Percentiles rank a stretch among this genome's conserved stretches.
Evolutionary conservation across 2,797 vertebrate species (phyloP).

Genomic region (Phrynocephalus vlangalii): DNA sequence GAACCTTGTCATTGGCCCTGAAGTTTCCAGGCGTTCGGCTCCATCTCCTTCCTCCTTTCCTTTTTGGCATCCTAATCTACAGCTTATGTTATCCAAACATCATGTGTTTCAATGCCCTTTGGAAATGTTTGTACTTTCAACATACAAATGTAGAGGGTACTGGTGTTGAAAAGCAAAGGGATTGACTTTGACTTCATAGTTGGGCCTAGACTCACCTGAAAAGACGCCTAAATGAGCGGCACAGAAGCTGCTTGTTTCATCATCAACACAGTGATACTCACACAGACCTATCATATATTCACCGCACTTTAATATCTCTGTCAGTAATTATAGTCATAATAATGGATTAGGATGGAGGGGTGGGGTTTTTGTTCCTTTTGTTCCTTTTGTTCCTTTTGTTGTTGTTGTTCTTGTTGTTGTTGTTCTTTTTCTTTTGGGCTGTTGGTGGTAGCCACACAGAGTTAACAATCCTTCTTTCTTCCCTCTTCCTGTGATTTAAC

Average conservation of each 20-base stretch:
- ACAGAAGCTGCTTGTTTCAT: neutral
- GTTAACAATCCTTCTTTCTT: too few species aligned
- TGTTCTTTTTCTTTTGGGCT: neutral
- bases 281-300: neutral
- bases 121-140: neutral
- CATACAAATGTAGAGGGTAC: neutral
- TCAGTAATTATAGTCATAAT: neutral
- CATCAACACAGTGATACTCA: neutral
- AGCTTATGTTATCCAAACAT: neutral
- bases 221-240: neutral
- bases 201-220: neutral
- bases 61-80: neutral
- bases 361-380: too few species aligned
- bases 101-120: neutral
- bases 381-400: neutral
- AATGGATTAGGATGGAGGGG: too few species aligned
- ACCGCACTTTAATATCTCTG: neutral
- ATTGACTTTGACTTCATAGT: neutral
- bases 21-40: neutral
- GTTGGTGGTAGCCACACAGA: neutral
- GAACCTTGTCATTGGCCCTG: neutral
- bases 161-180: neutral
- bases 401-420: neutral
- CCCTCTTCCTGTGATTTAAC: neutral
- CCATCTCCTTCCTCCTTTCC: neutral